Evolutionary conservation across 1,140 invertebrate species (phyloP), one percentile per base, ranked within the genome.

Genomic region (Pantala flavescens): DNA sequence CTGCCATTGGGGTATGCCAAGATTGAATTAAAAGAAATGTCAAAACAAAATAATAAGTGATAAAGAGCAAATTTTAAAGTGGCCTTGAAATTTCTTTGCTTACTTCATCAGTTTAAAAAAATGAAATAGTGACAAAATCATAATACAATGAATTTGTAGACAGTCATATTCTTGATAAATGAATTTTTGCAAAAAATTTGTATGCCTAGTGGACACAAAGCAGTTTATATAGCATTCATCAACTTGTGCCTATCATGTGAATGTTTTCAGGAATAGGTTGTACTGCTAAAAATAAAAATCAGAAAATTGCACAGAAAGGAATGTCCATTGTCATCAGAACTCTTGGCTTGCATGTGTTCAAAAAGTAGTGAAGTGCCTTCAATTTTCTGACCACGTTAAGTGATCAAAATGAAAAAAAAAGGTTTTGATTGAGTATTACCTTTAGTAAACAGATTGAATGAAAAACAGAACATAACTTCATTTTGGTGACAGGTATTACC

Each of bases 1-100:
- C 76, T 77, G 76, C 76, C 76, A 76, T 77, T 77, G 75, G 76
- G 76, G 76, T 77, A 77, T 77, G 76, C 76, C 76, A 76, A 70
- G 71, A 72, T 77, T 73, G 75, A 77, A 76, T 76, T 76, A 73
- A 75, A 74, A 43, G 74, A 71, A 74, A 71, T 77, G 75, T 76
- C 74, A 75, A 76, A 75, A 71, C 73, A 72, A 77, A 71, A 71
- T 16, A 77, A 71, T 36, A 76, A 74, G 75, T 76, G 75, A 77
- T 77, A 77, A 75, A 73, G 55, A 55, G 73, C 43, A 77, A 76
- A 76, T 70, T 74, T 76, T 76, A 74, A 77, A 77, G 76, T 77
- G 76, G 76, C 76, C 76, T 77, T 77, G 76, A 76, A 76, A 77
- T 76, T 77, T 74, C 55, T 77, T 77, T 77, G 75, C 73, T 76